Evolutionary conservation across 2,113 vertebrate genomes (phyloP).

Genomic region (Atherinomorus stipes): DNA sequence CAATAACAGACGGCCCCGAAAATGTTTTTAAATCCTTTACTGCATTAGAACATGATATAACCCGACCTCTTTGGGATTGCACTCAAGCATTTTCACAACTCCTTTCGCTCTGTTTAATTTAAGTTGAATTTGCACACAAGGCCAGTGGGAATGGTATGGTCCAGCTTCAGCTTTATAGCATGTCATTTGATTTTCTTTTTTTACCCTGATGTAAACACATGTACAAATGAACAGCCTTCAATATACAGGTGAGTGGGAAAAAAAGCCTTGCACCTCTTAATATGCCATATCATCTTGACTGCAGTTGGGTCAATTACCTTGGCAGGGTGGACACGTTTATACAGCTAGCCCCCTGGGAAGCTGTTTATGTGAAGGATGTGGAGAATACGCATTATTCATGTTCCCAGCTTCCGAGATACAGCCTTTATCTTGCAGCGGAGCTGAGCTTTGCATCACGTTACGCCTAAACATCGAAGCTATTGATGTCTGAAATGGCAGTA

Average conservation of each 20-base stretch:
- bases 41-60: constrained; percentile 22
- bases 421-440: constrained; percentile 49
- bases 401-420: constrained; percentile 61
- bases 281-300: constrained; percentile 56
- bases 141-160: constrained; percentile 29
- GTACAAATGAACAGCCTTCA: constrained; percentile 50
- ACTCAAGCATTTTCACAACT: constrained; percentile 40
- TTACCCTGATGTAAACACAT: constrained; percentile 43
- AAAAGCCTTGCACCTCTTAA: constrained; percentile 46
- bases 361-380: constrained; percentile 61
- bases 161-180: constrained; percentile 56
- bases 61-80: constrained; percentile 34
- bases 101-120: constrained; percentile 44
- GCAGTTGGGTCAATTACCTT: constrained; percentile 66
- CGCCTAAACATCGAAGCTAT: constrained; percentile 51
- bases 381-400: constrained; percentile 72
- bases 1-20: background rate
- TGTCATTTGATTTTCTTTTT: constrained; percentile 30
- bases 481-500: constrained; percentile 65
- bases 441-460: constrained; percentile 60
- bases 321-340: constrained; percentile 59
- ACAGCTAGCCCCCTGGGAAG: constrained; percentile 48
- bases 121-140: constrained; percentile 46
- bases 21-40: constrained; percentile 24
- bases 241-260: constrained; percentile 28